A percentile compares a stretch with the other conserved stretches of the same genome.
phyloP scores from a whole-genome alignment of 2,888 invertebrate species.

The Stenolophus ochropezus region DNA sequence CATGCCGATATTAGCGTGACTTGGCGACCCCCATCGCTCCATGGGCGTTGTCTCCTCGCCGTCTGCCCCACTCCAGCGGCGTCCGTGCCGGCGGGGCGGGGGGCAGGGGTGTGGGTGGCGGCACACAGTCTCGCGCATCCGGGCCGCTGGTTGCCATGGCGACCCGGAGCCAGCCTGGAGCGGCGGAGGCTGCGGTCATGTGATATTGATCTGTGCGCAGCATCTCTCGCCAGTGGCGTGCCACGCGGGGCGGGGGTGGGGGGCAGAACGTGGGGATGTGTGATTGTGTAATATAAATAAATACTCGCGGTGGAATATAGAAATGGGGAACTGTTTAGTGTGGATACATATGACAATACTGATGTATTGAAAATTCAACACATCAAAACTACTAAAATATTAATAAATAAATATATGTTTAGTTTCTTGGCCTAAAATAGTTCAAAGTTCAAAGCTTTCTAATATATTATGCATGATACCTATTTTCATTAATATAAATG shows the following conservation, averaged over 20 bases:
- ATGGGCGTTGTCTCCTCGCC: neutral
- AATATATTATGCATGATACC: too few species aligned
- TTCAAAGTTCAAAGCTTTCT: too few species aligned
- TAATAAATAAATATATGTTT: too few species aligned
- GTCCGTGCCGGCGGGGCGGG: slow-evolving; percentile 44
- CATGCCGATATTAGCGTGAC: too few species aligned
- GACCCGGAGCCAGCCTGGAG: slow-evolving; percentile 70
- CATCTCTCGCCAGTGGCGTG: slow-evolving; percentile 22
- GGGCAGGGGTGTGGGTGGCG: slow-evolving; percentile 65
- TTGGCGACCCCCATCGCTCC: too few species aligned
- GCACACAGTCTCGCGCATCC: slow-evolving; percentile 73
- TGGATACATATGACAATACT: too few species aligned
- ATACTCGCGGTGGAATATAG: too few species aligned
- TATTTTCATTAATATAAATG: too few species aligned
- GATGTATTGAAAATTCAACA: too few species aligned
- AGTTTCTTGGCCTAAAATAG: too few species aligned
- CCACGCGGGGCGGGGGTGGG: neutral
- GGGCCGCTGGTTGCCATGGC: slow-evolving; percentile 75
- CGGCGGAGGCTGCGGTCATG: slow-evolving; percentile 63
- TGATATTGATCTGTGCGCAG: slow-evolving; percentile 71
- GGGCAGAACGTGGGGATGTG: neutral
- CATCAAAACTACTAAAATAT: too few species aligned
- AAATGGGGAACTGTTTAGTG: too few species aligned
- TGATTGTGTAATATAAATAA: neutral
- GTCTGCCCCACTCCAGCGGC: neutral